Conservation (phyloP, 2,888 invertebrate genomes). For the Lypha dubia region DNA sequence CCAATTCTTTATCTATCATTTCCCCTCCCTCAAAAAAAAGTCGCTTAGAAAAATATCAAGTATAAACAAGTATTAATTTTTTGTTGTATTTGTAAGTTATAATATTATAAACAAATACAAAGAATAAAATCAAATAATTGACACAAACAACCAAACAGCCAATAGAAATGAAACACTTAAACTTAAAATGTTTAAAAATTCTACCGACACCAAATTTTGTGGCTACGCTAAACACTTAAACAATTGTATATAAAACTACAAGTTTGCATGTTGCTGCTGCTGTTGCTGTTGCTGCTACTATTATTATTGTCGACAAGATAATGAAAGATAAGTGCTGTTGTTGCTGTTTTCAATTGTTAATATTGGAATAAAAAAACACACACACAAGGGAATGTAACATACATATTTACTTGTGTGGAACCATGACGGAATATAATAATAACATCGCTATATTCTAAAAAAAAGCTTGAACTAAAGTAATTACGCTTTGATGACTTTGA, state of each 20-base stretch:
- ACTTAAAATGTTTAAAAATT: slow-evolving; percentile 64
- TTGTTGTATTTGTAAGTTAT: slow-evolving; percentile 39
- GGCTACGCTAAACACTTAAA: slow-evolving; percentile 48
- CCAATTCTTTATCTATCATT: not conserved
- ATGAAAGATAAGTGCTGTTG: slow-evolving; percentile 68
- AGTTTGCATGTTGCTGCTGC: slow-evolving; percentile 26
- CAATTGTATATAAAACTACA: slow-evolving; percentile 31
- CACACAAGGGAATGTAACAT: slow-evolving; percentile 14
- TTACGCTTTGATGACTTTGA: slow-evolving; percentile 68
- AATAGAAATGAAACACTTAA: slow-evolving; percentile 71
- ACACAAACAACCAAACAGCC: slow-evolving; percentile 49
- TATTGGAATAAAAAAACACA: slow-evolving; percentile 9
- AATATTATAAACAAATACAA: slow-evolving; percentile 22
- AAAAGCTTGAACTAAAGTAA: slow-evolving; percentile 57
- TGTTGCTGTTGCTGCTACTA: not conserved
- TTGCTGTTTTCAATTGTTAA: slow-evolving; percentile 52
- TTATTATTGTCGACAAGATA: slow-evolving; percentile 60
- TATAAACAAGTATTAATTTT: not conserved
- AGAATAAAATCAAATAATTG: not conserved
- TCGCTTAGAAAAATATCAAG: not conserved
- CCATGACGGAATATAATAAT: slow-evolving; percentile 47
- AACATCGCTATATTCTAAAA: slow-evolving; percentile 24
- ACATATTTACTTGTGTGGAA: slow-evolving; percentile 53
- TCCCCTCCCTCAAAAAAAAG: not conserved
- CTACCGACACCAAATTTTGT: slow-evolving; percentile 38